A percentile compares a stretch with the other conserved stretches of the same genome.
phyloP scores from a whole-genome alignment of 2,888 invertebrate genomes.

The Rhorus exstirpatorius region DNA sequence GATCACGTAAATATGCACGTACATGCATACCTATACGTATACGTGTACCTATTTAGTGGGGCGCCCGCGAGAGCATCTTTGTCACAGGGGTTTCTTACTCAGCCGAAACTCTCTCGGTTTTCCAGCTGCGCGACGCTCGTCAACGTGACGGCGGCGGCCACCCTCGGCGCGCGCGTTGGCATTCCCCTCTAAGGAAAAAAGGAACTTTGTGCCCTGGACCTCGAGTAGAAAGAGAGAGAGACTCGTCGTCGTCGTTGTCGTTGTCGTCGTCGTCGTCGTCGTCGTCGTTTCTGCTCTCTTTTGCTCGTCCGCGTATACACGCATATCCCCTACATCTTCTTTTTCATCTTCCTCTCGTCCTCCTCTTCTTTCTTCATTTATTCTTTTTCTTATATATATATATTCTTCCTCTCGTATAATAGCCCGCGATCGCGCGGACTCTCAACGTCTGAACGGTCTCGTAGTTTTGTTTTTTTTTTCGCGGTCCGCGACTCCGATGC shows the following conservation, averaged over 20 bases:
- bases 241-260: no score
- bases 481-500: slow-evolving; percentile 29
- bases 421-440: slow-evolving; percentile 72
- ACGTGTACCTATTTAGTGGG: slow-evolving; percentile 66
- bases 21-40: slow-evolving; percentile 31
- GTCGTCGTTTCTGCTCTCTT: slow-evolving; percentile 62
- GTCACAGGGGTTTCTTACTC: slow-evolving; percentile 66
- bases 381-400: slow-evolving; percentile 52
- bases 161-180: slow-evolving; percentile 80
- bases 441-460: slow-evolving; percentile 55
- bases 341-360: slow-evolving; percentile 31
- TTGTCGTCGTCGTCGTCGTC: slow-evolving; percentile 35
- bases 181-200: slow-evolving; percentile 75
- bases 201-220: slow-evolving; percentile 65
- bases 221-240: slow-evolving; percentile 50
- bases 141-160: slow-evolving; percentile 83
- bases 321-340: slow-evolving; percentile 44
- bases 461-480: slow-evolving; percentile 68
- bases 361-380: slow-evolving; percentile 27
- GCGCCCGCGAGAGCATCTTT: slow-evolving; percentile 57
- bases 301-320: slow-evolving; percentile 53
- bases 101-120: slow-evolving; percentile 77
- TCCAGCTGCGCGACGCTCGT: slow-evolving; percentile 85
- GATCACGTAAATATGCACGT: neutral
- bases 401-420: slow-evolving; percentile 75